phyloP scores from a whole-genome alignment of 2,113 vertebrate species.

The Turnix velox region DNA sequence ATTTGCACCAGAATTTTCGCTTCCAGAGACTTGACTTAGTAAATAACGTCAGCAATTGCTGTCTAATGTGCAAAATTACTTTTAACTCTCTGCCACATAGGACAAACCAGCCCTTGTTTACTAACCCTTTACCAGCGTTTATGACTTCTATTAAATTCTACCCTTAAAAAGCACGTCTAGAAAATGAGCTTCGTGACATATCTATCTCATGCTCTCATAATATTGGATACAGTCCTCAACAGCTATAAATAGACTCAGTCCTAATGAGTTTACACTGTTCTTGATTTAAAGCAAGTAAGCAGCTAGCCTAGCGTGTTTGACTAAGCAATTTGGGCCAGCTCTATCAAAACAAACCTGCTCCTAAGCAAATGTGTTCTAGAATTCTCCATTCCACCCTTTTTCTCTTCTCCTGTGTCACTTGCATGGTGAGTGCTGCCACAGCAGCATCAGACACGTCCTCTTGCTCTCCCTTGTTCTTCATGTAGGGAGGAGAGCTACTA shows the following conservation, averaged over 20 bases:
- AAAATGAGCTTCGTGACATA: not conserved
- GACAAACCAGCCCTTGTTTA: not conserved
- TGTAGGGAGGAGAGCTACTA: not conserved
- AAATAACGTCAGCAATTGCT: not conserved
- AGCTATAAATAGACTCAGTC: not conserved
- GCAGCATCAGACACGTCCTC: not conserved
- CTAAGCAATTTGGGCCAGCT: not conserved
- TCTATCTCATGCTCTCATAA: not conserved
- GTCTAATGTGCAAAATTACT: not conserved
- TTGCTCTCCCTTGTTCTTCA: not conserved
- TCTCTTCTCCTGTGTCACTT: not conserved
- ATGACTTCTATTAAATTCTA: not conserved
- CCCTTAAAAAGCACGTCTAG: not conserved
- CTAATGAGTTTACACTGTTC: not conserved
- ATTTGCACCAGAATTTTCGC: not conserved
- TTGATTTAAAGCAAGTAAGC: not conserved
- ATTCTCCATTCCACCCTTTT: not conserved
- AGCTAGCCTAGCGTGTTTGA: not conserved
- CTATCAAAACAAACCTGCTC: constrained; percentile 2
- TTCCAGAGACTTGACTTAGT: not conserved
- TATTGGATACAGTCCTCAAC: not conserved
- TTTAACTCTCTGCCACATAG: not conserved
- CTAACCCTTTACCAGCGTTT: not conserved
- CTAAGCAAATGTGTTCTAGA: not conserved
- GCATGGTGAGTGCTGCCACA: not conserved